Conservation (phyloP, 2,888 invertebrate species). For the Eumerus sabulonum region DNA sequence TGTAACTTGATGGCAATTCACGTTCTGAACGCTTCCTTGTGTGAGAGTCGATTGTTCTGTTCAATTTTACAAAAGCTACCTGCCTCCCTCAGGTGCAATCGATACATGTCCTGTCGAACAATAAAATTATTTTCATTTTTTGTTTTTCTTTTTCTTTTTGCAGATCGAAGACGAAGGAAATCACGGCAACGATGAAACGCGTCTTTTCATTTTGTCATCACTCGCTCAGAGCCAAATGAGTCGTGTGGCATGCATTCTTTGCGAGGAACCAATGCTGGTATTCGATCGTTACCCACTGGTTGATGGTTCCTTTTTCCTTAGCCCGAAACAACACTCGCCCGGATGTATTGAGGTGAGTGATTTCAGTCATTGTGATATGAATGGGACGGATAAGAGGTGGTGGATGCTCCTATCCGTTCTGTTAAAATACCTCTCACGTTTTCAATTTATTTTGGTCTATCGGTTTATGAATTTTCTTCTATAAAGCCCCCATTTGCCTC, state of each 20-base stretch:
- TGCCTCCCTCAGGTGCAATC: constrained; percentile 8
- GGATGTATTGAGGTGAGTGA: constrained; percentile 90
- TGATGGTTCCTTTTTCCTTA: constrained; percentile 98
- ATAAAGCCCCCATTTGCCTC: neutral
- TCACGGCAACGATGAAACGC: constrained; percentile 98
- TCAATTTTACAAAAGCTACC: neutral
- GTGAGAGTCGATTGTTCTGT: neutral
- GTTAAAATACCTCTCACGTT: no score
- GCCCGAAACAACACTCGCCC: constrained; percentile 93
- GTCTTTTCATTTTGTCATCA: constrained; percentile 96
- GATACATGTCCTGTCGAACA: constrained; percentile 32
- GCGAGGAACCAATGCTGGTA: constrained; percentile 93
- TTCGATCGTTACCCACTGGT: constrained; percentile 98
- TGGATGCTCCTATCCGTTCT: no score
- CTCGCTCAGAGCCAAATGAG: constrained; percentile 94
- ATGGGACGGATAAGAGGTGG: no score
- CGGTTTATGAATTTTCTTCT: no score
- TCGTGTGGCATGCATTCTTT: constrained; percentile 91
- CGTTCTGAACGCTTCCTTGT: constrained; percentile 3
- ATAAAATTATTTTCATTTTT: constrained; percentile 7
- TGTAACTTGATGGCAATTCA: neutral
- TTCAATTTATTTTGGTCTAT: no score
- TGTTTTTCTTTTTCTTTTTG: constrained; percentile 55
- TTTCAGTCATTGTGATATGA: neutral
- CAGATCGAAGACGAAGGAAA: constrained; percentile 99